A percentile compares a stretch with the other conserved stretches of the same genome.
Conservation (phyloP, 92 coral and sea anemone species). For the Muricea muricata region DNA sequence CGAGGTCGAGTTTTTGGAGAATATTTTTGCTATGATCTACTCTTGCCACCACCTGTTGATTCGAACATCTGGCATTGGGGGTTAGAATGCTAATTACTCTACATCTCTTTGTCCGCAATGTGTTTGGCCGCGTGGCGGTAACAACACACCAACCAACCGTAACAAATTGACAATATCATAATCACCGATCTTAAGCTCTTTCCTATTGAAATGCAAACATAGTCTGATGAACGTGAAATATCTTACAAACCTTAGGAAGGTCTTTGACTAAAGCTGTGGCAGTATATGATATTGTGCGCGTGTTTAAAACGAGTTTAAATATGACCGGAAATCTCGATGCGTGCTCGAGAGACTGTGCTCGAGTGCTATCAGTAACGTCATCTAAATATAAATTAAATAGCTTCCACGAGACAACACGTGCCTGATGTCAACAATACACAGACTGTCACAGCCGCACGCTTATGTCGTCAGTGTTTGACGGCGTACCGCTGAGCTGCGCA, state of each 20-base stretch:
- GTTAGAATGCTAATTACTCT: conserved; percentile 12
- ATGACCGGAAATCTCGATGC: conserved; percentile 6
- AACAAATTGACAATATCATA: conserved; percentile 45
- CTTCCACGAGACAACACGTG: conserved; percentile 51
- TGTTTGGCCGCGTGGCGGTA: conserved; percentile 43
- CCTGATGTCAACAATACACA: conserved; percentile 16
- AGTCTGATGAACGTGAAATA: not conserved
- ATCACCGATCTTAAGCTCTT: conserved; percentile 16
- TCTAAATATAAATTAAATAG: conserved; percentile 40
- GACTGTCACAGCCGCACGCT: conserved; percentile 8
- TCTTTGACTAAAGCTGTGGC: too few relatives aligned
- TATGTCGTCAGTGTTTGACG: conserved; percentile 7
- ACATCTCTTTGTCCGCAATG: conserved; percentile 40
- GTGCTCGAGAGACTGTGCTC: not conserved
- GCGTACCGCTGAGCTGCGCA: not conserved
- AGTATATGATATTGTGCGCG: too few relatives aligned
- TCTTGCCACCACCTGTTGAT: conserved; percentile 39
- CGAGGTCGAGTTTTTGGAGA: not conserved
- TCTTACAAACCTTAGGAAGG: not conserved
- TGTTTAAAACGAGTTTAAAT: not conserved
- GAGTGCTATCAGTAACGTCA: conserved; percentile 3
- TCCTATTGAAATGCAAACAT: conserved; percentile 6
- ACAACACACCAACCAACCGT: conserved; percentile 33
- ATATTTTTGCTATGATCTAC: not conserved
- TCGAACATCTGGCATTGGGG: conserved; percentile 35